Evolutionary conservation across 2,888 invertebrate species (phyloP).

Genomic region (Corbicula japonica): DNA sequence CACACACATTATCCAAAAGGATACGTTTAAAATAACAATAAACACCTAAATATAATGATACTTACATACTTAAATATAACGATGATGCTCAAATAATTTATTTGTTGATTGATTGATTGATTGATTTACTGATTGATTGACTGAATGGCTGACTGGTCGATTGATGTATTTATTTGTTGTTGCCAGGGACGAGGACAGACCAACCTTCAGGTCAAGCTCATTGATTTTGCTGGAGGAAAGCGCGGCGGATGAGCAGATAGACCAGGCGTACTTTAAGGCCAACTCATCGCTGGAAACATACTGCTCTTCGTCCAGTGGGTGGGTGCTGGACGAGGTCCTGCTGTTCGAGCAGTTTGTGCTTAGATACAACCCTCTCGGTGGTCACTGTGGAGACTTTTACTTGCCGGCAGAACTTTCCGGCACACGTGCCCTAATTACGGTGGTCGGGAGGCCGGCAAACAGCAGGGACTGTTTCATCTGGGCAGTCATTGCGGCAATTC

Average conservation of each 20-base stretch:
- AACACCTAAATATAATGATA: background rate
- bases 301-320: constrained; percentile 2
- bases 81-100: no score
- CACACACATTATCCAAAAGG: background rate
- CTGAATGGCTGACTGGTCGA: background rate
- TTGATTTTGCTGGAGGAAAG: background rate
- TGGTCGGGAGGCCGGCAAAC: background rate
- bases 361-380: constrained; percentile 1
- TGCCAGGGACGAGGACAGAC: background rate
- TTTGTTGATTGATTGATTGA: background rate
- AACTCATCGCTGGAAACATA: constrained; percentile 5
- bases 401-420: background rate
- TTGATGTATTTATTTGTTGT: background rate
- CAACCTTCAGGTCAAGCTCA: background rate
- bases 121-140: background rate
- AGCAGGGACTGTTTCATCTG: constrained; percentile 2
- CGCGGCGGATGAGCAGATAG: background rate
- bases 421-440: background rate
- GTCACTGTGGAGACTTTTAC: background rate
- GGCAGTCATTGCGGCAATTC: background rate
- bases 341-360: constrained; percentile 9
- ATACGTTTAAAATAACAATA: background rate
- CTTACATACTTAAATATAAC: no score
- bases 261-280: constrained; percentile 23
- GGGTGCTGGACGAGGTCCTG: constrained; percentile 5